These are phyloP conservation scores for Lindbergichthys nudifrons DNA, from an alignment of 2,797 vertebrate species.

Conservation along the genomic window DNA sequence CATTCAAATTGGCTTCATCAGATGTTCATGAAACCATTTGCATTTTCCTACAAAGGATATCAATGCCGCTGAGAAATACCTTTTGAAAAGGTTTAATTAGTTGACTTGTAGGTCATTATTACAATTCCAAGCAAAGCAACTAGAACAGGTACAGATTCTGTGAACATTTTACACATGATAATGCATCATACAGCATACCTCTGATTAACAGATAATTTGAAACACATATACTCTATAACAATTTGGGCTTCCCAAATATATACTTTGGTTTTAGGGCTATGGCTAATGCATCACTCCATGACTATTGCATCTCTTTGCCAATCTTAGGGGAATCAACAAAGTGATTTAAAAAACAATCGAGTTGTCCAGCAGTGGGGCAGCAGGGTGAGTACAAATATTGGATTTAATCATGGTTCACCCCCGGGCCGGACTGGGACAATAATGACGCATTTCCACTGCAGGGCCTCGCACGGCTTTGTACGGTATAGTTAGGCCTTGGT, in stretches of 20 bases:
- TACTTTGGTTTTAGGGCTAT: neutral
- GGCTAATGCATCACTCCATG: neutral
- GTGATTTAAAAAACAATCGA: no score
- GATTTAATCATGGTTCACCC: neutral
- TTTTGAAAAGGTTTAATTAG: neutral
- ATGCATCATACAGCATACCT: neutral
- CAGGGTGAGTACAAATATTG: neutral
- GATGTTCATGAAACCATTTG: neutral
- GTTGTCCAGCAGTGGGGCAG: neutral
- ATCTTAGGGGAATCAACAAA: neutral
- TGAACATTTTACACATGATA: neutral
- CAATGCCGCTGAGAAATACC: neutral
- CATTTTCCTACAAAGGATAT: neutral
- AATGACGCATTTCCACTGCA: no score
- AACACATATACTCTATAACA: neutral
- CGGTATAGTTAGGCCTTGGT: no score
- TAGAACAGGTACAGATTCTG: neutral
- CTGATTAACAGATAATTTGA: neutral
- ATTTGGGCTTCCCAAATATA: neutral
- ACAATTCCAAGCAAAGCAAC: neutral
- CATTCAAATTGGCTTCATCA: neutral
- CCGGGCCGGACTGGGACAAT: no score
- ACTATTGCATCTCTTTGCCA: neutral
- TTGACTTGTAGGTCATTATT: neutral
- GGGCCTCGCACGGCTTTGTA: no score